These are phyloP conservation scores for Acropora tenuis DNA, from an alignment of 64 coral and sea anemone genomes.

Conservation along the genomic window DNA sequence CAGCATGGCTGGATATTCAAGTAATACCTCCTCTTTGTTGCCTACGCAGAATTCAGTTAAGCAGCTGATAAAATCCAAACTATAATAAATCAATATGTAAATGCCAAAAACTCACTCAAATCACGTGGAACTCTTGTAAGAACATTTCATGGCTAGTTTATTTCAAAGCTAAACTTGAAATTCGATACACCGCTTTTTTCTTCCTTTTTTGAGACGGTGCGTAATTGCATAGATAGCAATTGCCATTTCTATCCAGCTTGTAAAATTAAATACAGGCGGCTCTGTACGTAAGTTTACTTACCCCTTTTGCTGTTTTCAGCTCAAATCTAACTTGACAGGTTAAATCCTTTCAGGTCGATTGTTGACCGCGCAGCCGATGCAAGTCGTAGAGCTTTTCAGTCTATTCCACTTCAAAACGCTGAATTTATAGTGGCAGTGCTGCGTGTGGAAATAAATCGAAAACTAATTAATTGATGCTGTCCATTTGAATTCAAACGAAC, in stretches of 20 bases:
- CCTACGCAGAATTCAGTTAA: neutral
- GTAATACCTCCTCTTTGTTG: neutral
- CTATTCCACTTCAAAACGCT: neutral
- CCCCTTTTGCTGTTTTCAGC: neutral
- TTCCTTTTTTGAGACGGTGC: neutral
- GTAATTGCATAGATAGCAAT: neutral
- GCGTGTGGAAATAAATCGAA: neutral
- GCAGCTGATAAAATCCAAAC: too few relatives aligned
- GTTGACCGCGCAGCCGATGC: neutral
- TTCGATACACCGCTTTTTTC: neutral
- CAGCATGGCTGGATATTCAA: neutral
- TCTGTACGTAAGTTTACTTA: neutral
- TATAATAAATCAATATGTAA: too few relatives aligned
- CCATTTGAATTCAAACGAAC: neutral
- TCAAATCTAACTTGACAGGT: neutral
- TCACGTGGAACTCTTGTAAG: neutral
- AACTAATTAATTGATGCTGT: neutral
- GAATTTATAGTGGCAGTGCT: neutral
- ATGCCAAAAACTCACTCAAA: too few relatives aligned
- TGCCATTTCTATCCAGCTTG: neutral
- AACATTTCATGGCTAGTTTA: neutral
- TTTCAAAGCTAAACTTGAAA: neutral
- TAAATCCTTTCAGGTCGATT: neutral
- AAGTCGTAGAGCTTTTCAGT: neutral
- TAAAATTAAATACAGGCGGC: neutral